Percentiles rank a stretch among this genome's conserved stretches.
Conservation (phyloP, 2,113 vertebrate genomes). For the Solenodon paradoxus region DNA sequence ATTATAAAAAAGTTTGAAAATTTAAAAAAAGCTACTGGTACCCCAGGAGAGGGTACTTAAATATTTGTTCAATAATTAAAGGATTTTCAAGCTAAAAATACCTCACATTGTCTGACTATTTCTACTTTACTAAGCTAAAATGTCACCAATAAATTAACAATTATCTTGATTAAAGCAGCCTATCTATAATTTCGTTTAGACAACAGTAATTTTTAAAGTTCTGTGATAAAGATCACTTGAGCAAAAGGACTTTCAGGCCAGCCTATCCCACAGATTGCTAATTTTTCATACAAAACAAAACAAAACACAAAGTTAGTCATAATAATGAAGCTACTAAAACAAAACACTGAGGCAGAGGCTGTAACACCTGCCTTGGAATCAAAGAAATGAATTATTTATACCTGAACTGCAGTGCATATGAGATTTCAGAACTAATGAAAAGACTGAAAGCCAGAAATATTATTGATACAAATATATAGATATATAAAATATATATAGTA, state of each 20-base stretch:
- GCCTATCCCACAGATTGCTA: background rate
- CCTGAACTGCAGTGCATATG: background rate
- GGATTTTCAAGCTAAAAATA: background rate
- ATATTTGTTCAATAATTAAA: background rate
- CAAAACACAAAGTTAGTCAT: background rate
- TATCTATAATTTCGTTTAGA: background rate
- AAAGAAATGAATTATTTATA: background rate
- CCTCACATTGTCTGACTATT: background rate
- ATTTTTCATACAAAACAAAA: slow-evolving; percentile 6
- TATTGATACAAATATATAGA: background rate
- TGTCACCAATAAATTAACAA: background rate
- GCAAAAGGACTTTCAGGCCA: background rate
- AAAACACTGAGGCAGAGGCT: background rate
- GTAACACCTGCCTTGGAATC: background rate
- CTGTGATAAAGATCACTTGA: background rate
- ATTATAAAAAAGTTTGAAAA: background rate
- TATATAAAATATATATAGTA: background rate
- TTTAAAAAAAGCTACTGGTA: background rate
- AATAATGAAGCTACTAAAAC: background rate
- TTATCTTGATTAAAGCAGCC: background rate
- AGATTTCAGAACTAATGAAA: slow-evolving; percentile 4
- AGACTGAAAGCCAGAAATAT: background rate
- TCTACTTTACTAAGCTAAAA: background rate
- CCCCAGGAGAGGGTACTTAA: background rate
- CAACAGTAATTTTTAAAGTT: background rate